These are phyloP conservation scores for Harpegnathos saltator DNA, from an alignment of 1,140 invertebrate species.

Conservation along the genomic window DNA sequence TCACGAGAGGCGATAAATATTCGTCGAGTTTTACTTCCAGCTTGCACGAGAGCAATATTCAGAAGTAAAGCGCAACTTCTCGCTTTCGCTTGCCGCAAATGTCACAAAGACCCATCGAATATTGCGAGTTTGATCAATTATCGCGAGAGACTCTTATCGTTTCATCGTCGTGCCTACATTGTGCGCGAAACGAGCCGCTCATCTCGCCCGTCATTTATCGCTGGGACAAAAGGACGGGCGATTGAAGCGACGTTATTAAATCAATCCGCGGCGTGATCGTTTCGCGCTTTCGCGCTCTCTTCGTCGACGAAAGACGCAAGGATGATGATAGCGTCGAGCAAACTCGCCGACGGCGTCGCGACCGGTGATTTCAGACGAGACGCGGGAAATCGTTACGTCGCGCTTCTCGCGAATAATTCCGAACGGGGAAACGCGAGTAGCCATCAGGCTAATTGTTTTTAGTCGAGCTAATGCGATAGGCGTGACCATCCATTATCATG, in stretches of 20 bases:
- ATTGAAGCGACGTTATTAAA: not conserved
- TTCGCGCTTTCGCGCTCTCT: not conserved
- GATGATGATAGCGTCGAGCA: not conserved
- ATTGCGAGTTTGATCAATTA: too few relatives aligned
- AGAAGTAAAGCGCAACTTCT: too few relatives aligned
- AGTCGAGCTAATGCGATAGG: slow-evolving; percentile 40
- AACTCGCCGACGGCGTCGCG: not conserved
- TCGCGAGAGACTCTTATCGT: too few relatives aligned
- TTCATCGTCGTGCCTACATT: too few relatives aligned
- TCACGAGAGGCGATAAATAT: not conserved
- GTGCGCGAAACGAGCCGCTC: too few relatives aligned
- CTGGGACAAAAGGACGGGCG: too few relatives aligned
- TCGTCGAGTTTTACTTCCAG: not conserved
- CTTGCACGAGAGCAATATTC: not conserved
- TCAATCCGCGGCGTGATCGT: not conserved
- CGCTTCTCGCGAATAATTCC: slow-evolving; percentile 38
- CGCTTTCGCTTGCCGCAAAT: too few relatives aligned
- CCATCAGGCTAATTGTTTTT: slow-evolving; percentile 49
- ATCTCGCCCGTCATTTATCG: too few relatives aligned
- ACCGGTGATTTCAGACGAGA: slow-evolving; percentile 22
- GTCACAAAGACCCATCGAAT: too few relatives aligned
- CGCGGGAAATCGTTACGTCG: not conserved
- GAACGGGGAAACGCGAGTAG: slow-evolving; percentile 19
- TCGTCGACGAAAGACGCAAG: too few relatives aligned
- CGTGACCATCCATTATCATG: slow-evolving; percentile 37